These are phyloP conservation scores for Philopedon plagiatum DNA, from an alignment of 2,888 invertebrate genomes.

Conservation along the genomic window DNA sequence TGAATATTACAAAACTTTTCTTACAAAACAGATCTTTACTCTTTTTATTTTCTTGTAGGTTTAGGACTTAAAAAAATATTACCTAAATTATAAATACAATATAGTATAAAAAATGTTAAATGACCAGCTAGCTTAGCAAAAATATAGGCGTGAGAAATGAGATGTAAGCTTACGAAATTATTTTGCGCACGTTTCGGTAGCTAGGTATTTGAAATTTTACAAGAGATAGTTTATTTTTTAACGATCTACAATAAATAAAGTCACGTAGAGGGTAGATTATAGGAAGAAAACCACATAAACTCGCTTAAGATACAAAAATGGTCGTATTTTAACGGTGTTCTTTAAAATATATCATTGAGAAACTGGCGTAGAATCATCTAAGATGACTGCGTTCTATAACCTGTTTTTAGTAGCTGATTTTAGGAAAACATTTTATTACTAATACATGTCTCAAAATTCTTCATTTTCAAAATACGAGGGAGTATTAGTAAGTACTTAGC, in stretches of 20 bases:
- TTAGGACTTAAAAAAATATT: slow-evolving; percentile 26
- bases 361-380: too few relatives aligned
- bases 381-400: too few relatives aligned
- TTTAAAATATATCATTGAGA: too few relatives aligned
- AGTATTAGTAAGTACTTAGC: too few relatives aligned
- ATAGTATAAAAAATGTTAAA: slow-evolving; percentile 49
- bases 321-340: too few relatives aligned
- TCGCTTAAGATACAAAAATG: not conserved
- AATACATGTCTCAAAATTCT: too few relatives aligned
- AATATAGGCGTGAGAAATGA: slow-evolving; percentile 60
- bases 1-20: not conserved
- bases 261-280: not conserved
- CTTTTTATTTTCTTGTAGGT: slow-evolving; percentile 17
- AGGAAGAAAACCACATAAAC: not conserved
- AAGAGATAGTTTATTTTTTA: slow-evolving; percentile 48
- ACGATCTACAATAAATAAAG: slow-evolving; percentile 33
- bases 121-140: slow-evolving; percentile 66
- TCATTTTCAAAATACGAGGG: too few relatives aligned
- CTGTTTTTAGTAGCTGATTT: too few relatives aligned
- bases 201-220: slow-evolving; percentile 54
- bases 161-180: slow-evolving; percentile 54
- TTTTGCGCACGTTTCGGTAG: slow-evolving; percentile 56
- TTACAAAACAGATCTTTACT: not conserved
- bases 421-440: too few relatives aligned
- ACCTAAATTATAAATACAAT: slow-evolving; percentile 30